Base-by-base conservation (phyloP, 2,888 invertebrate species). In the Trissolcus japonicus region DNA sequence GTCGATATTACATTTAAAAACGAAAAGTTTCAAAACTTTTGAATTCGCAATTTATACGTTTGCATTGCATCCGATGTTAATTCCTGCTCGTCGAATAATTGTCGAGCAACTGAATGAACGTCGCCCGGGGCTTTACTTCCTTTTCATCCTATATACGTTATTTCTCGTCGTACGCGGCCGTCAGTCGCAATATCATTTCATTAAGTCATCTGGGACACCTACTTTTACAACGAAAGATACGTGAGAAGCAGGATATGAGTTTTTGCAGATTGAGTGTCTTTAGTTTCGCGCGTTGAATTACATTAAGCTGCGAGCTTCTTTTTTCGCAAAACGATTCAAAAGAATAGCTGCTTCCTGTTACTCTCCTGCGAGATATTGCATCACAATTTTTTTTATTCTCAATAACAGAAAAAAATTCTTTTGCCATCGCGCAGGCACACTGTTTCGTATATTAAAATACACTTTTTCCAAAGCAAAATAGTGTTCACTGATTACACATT, bases 131-230 rank as follows among this genome's bases (percentile, higher is more conserved):
- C 50, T 61, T 55, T 69, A 74, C 56, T 67, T 74, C 55, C 66
- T 67, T 74, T 66, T 55, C 35, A 74, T 74, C 56, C 29, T 14
- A 17, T 56, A 61, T 35, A 35, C 35, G 35, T 35, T 67, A 74
- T 67, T 74, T 66, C 54, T 55, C 66, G 66, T 66, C 41, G 51
- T 41, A 57, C 46, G 46, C 35, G 35, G 35, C 35, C 1, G 57
- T 35, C 57, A 63, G 67, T 35, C 35, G 35, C 67, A 74, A 62
- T 74, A 74, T 67, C 60, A 65, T 76, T 65, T 76, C 76, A 65
- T 76, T 69, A 75, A 69, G 63, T 65, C 65, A 69, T 76, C 60
- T 48, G 50, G 60, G 67, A 76, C 76, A 55, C 55, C 69, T 60
- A 69, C 54, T 69, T 69, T 63, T 56, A 56, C 55, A 43, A 35